A percentile compares a stretch with the other conserved stretches of the same genome.
These are phyloP conservation scores for Hemibagrus wyckioides DNA, from an alignment of 2,113 vertebrate genomes.

Conservation along the genomic window DNA sequence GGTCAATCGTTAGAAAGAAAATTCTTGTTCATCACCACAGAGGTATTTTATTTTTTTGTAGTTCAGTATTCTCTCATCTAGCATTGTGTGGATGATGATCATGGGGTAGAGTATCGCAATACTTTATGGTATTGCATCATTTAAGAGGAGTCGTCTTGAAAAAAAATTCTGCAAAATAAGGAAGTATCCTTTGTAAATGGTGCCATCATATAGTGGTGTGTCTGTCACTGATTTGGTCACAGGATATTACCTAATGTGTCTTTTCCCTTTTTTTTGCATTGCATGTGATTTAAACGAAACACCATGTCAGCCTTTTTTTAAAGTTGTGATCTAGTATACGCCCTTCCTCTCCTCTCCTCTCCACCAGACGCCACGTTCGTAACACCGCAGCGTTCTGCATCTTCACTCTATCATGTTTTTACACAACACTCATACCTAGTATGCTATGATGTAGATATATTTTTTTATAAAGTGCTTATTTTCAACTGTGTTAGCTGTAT, in stretches of 20 bases:
- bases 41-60: background rate
- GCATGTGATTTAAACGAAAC: background rate
- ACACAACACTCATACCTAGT: constrained; percentile 60
- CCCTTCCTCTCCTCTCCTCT: constrained; percentile 30
- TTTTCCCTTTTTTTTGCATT: background rate
- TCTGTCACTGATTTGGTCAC: background rate
- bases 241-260: background rate
- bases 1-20: background rate
- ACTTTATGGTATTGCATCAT: background rate
- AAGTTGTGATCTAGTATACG: background rate
- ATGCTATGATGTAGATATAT: constrained; percentile 78
- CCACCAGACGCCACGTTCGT: background rate
- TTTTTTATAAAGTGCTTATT: constrained; percentile 72
- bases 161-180: background rate
- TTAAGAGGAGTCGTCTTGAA: background rate
- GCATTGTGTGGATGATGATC: background rate
- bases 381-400: constrained; percentile 42
- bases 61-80: background rate
- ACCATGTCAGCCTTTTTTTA: background rate
- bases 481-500: constrained; percentile 64
- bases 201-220: no score
- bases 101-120: background rate
- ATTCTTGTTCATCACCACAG: background rate
- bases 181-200: background rate
- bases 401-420: constrained; percentile 55